Conservation (phyloP, 1,140 invertebrate species). For the Nephotettix cincticeps region DNA sequence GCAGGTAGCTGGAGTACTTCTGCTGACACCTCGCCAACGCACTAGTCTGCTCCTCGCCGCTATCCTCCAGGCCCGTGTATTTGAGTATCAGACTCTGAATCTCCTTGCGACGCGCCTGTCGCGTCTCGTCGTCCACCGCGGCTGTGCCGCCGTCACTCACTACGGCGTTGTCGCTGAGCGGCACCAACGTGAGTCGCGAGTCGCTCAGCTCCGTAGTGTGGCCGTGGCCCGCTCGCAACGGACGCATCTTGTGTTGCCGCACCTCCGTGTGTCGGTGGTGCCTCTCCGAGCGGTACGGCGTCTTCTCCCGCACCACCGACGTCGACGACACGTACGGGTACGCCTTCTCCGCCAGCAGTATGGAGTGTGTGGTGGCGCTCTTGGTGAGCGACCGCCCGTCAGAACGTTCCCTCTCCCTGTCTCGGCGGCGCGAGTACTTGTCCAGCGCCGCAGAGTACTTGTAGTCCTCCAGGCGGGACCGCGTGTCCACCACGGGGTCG, state of each 20-base stretch:
- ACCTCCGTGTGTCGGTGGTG: background rate
- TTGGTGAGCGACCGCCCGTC: slow-evolving; percentile 48
- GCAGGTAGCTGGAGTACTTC: slow-evolving; percentile 41
- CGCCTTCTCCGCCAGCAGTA: slow-evolving; percentile 64
- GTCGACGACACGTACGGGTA: slow-evolving; percentile 56
- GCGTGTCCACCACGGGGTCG: slow-evolving; percentile 41
- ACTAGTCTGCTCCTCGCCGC: slow-evolving; percentile 26
- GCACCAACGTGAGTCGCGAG: slow-evolving; percentile 26
- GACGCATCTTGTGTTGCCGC: slow-evolving; percentile 37
- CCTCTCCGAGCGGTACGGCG: slow-evolving; percentile 52
- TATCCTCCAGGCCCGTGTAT: slow-evolving; percentile 68
- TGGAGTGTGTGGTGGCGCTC: slow-evolving; percentile 59
- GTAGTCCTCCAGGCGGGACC: background rate
- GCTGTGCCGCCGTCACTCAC: background rate
- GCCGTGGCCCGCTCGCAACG: slow-evolving; percentile 33
- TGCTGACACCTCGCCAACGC: slow-evolving; percentile 41
- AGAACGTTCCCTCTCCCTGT: slow-evolving; percentile 25
- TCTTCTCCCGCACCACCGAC: slow-evolving; percentile 53
- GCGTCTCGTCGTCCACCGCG: slow-evolving; percentile 53
- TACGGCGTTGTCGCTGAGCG: slow-evolving; percentile 4
- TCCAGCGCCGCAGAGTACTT: slow-evolving; percentile 57
- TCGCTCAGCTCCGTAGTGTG: slow-evolving; percentile 22
- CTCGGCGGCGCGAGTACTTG: slow-evolving; percentile 51
- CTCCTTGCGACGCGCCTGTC: slow-evolving; percentile 74
- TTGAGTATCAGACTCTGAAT: slow-evolving; percentile 77